Percentiles rank a stretch among this genome's conserved stretches.
These are phyloP conservation scores for Theropithecus gelada DNA, from an alignment of 2,113 vertebrate species.

Conservation along the genomic window DNA sequence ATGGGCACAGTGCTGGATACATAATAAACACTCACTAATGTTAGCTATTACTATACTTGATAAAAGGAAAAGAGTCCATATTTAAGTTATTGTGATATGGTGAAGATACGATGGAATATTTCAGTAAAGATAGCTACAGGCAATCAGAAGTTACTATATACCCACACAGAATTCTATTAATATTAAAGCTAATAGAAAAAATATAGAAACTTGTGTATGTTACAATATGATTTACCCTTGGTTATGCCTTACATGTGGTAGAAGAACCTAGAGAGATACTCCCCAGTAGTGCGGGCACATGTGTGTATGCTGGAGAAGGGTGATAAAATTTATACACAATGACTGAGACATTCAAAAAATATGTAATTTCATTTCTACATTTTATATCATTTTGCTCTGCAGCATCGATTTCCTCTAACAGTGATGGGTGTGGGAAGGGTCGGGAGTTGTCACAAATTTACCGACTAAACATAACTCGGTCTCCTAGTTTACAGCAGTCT, in stretches of 20 bases:
- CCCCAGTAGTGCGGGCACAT: background rate
- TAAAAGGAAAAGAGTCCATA: background rate
- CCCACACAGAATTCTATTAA: slow-evolving; percentile 18
- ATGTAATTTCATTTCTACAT: background rate
- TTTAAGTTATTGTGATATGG: background rate
- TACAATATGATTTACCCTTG: background rate
- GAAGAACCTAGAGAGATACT: background rate
- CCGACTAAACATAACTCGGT: background rate
- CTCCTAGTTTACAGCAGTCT: background rate
- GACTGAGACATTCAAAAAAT: background rate
- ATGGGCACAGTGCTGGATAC: background rate
- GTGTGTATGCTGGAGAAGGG: background rate
- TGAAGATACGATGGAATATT: background rate
- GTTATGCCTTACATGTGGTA: background rate
- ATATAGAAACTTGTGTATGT: background rate
- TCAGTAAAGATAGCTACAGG: background rate
- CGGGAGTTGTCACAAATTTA: background rate
- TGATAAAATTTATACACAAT: background rate
- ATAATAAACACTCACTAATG: background rate
- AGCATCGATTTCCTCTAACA: background rate
- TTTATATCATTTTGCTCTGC: background rate
- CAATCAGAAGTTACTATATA: background rate
- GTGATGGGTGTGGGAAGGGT: background rate
- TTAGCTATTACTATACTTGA: background rate
- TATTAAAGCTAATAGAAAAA: background rate